Conservation (phyloP, 2,888 invertebrate genomes). For the Seira sanloemensis region DNA sequence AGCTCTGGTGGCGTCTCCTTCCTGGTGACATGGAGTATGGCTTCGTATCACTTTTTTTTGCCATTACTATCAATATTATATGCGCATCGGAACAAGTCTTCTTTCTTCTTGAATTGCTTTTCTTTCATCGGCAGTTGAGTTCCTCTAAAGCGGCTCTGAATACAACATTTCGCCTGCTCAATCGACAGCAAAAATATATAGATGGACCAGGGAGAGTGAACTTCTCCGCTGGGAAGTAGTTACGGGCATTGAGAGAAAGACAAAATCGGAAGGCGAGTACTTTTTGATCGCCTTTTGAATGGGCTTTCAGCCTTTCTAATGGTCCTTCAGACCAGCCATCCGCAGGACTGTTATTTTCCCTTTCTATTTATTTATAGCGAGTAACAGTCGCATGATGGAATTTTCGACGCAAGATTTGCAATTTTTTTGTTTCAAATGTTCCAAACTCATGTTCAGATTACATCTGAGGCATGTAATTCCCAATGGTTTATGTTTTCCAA, state of each 20-base stretch:
- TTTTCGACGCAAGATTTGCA: neutral
- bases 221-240: constrained; percentile 39
- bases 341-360: constrained; percentile 14
- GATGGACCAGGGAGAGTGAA: constrained; percentile 27
- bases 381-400: neutral
- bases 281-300: constrained; percentile 55
- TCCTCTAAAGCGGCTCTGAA: neutral
- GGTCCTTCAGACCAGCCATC: constrained; percentile 22
- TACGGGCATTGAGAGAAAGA: constrained; percentile 23
- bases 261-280: constrained; percentile 39
- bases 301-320: constrained; percentile 35
- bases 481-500: neutral
- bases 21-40: constrained; percentile 42
- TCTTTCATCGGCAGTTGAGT: constrained; percentile 18
- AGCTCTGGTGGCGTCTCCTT: constrained; percentile 14
- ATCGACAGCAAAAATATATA: constrained; percentile 37
- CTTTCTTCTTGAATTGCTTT: constrained; percentile 34
- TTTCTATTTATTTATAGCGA: constrained; percentile 13
- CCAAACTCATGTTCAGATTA: constrained; percentile 9
- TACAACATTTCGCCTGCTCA: constrained; percentile 10
- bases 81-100: constrained; percentile 30
- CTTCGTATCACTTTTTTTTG: constrained; percentile 21
- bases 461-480: neutral
- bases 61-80: constrained; percentile 35
- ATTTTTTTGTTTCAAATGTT: neutral